Evolutionary conservation across 2,113 vertebrate species (phyloP).

Genomic region (Psittacus erithacus): DNA sequence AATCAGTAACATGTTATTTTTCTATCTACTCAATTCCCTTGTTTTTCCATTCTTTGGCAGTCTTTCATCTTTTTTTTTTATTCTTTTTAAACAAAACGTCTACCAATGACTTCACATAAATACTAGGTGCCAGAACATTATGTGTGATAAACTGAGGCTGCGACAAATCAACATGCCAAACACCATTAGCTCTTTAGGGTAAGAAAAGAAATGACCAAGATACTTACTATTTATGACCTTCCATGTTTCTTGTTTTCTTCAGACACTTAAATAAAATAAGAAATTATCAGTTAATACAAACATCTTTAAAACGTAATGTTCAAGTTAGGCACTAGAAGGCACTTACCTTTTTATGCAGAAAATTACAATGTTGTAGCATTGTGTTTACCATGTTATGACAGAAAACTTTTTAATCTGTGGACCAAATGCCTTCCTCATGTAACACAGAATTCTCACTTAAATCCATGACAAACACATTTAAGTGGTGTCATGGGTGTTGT

Average conservation of each 20-base stretch:
- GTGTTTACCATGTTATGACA: not conserved
- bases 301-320: not conserved
- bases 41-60: not conserved
- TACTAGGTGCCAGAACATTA: not conserved
- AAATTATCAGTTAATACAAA: slow-evolving; percentile 45
- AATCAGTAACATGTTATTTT: not conserved
- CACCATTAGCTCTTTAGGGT: not conserved
- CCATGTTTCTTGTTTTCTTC: slow-evolving; percentile 73
- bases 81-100: not conserved
- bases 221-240: slow-evolving; percentile 82
- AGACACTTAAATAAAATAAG: slow-evolving; percentile 57
- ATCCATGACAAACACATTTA: not conserved
- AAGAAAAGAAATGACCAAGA: not conserved
- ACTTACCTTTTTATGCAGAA: not conserved
- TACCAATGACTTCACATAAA: not conserved
- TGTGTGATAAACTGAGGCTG: not conserved
- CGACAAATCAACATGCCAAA: not conserved
- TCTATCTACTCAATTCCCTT: not conserved
- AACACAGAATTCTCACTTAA: not conserved
- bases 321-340: not conserved
- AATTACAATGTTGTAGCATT: not conserved
- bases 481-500: not conserved
- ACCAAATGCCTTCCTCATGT: not conserved
- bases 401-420: not conserved
- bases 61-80: not conserved